Evolutionary conservation across 2,113 vertebrate species (phyloP).

Genomic region (Hydrolagus affinis): DNA sequence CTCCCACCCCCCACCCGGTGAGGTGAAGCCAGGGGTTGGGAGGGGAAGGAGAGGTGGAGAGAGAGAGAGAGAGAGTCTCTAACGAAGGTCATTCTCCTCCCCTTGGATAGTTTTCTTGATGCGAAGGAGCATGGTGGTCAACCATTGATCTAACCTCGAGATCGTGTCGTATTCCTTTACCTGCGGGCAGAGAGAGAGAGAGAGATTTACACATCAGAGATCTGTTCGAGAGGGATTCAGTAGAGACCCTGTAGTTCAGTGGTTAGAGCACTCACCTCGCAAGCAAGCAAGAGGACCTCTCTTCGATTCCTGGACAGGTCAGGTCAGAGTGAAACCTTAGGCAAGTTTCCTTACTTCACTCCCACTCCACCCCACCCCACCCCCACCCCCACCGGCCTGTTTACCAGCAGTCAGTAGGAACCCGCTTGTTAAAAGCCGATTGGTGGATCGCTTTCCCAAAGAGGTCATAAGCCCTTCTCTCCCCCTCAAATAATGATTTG

Average conservation of each 20-base stretch:
- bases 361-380: background rate
- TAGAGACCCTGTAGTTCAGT: background rate
- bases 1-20: background rate
- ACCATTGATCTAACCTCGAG: slow-evolving; percentile 66
- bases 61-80: background rate
- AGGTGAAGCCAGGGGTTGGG: background rate
- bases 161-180: slow-evolving; percentile 68
- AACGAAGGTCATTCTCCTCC: slow-evolving; percentile 61
- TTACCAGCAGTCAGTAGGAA: too few relatives aligned
- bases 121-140: slow-evolving; percentile 65
- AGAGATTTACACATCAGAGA: background rate
- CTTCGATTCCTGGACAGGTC: too few relatives aligned
- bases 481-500: too few relatives aligned
- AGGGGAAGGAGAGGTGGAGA: background rate
- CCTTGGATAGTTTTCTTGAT: slow-evolving; percentile 68
- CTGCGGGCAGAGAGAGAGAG: slow-evolving; percentile 39
- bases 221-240: background rate
- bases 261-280: too few relatives aligned
- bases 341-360: too few relatives aligned
- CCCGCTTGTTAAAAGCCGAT: too few relatives aligned
- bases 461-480: background rate
- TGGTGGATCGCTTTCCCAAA: too few relatives aligned
- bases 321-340: too few relatives aligned
- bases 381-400: too few relatives aligned
- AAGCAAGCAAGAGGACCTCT: too few relatives aligned